Evolutionary conservation across 2,797 vertebrate species (phyloP).

Genomic region (Cygnus olor): DNA sequence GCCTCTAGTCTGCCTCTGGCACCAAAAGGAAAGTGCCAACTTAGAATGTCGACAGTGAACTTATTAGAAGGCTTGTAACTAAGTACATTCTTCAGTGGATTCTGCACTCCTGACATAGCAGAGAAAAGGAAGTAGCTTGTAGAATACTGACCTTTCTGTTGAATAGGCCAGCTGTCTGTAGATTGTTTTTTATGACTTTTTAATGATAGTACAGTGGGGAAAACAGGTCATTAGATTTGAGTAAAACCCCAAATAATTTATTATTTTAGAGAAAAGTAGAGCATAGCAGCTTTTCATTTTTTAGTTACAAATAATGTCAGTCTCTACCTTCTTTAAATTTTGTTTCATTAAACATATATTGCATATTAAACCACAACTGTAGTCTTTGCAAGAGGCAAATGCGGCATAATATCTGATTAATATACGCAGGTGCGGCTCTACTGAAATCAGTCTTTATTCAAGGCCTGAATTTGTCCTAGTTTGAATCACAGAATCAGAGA

Average conservation of each 20-base stretch:
- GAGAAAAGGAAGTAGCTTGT: not conserved
- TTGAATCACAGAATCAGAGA: not conserved
- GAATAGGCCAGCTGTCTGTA: not conserved
- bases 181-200: not conserved
- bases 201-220: not conserved
- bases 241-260: not conserved
- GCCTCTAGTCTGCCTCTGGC: not conserved
- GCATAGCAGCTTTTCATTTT: not conserved
- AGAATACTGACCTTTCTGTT: not conserved
- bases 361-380: not conserved
- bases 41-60: not conserved
- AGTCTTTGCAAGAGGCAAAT: not conserved
- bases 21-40: not conserved
- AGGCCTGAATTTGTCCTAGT: not conserved
- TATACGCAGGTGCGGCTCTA: not conserved
- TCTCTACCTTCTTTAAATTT: not conserved
- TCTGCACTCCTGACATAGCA: not conserved
- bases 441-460: not conserved
- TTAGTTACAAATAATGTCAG: not conserved
- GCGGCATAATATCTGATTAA: not conserved
- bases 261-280: not conserved
- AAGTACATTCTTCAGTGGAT: not conserved
- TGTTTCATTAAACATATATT: not conserved
- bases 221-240: not conserved
- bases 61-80: not conserved